Evolutionary conservation across 2,797 vertebrate genomes (phyloP), one percentile per base, ranked within the genome.

Genomic region (Falco columbarius): DNA sequence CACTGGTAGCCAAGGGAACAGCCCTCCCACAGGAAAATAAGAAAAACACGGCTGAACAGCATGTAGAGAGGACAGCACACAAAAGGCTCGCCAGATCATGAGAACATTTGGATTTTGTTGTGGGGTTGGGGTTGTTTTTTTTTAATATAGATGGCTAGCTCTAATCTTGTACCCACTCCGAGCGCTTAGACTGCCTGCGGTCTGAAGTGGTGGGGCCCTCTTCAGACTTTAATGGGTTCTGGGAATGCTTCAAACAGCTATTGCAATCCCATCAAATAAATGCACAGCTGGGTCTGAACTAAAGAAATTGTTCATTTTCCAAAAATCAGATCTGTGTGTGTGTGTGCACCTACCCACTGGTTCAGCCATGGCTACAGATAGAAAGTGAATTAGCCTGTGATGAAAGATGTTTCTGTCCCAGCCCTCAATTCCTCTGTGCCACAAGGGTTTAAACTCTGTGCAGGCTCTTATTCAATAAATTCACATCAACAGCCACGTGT

Each of bases 1-100:
- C 26, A 11, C 34, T 61, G 82, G 94, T 97, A 94, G 94, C 84
- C 96, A 95, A 92, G 94, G 93, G 93, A 96, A 96, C 94, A 70
- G 76, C 58, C 66, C 49, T 94, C 66, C 76, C 68, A 66, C 55
- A 81, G 72, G 52, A 89, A 92, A 93, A 88, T 34, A 56, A 86
- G 56, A 42, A 89, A 94, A 93, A 59, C 63, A 51, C 36, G 56
- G 77, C 52, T 40, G 47, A 96, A 38, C 63, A 93, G 70, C 75
- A 30, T 54, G 26, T 66, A 59, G 81, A 94, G 89, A 93, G 66
- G 40, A 55, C 44, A 95, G 86, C 70, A 44, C 63, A 93, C 81
- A 96, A 95, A 97, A 94, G 77, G 54, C 56, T 92, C 0, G 0
- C 51, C 58, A 29, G 24, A 51, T 86, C 81, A 67, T 75, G 38